These are phyloP conservation scores for Antrozous pallidus DNA, from an alignment of 2,797 vertebrate genomes.

Conservation along the genomic window DNA sequence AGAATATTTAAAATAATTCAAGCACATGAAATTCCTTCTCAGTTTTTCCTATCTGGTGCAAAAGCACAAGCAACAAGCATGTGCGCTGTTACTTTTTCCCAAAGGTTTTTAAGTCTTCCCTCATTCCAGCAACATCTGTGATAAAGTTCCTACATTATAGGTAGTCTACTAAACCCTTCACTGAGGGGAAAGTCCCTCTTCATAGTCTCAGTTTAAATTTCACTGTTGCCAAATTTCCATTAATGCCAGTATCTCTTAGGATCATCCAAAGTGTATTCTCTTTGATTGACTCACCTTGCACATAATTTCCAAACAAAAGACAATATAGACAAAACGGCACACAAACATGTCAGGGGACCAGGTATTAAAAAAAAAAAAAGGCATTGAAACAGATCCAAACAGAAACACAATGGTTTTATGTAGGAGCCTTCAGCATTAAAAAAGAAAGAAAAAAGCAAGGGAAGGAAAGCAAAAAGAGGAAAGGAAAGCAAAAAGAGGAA, in stretches of 20 bases:
- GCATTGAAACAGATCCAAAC: conserved; percentile 52
- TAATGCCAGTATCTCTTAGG: conserved; percentile 27
- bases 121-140: conserved; percentile 25
- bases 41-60: background rate
- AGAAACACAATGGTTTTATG: conserved; percentile 64
- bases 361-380: background rate
- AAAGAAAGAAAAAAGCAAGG: conserved; percentile 58
- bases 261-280: conserved; percentile 28
- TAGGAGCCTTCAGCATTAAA: conserved; percentile 49
- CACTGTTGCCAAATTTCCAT: conserved; percentile 26
- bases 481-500: conserved; percentile 45
- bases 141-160: background rate
- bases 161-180: background rate
- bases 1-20: conserved; percentile 33
- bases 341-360: conserved; percentile 50
- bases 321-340: conserved; percentile 40
- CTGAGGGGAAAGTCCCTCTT: background rate
- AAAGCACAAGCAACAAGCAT: background rate
- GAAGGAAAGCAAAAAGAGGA: conserved; percentile 53
- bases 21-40: background rate
- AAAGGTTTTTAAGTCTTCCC: conserved; percentile 38
- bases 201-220: conserved; percentile 19
- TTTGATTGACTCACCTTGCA: conserved; percentile 44
- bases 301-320: conserved; percentile 65
- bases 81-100: background rate